Percentiles rank a stretch among this genome's conserved stretches.
These are phyloP conservation scores for Coryphaenoides rupestris DNA, from an alignment of 2,113 vertebrate genomes.

Conservation along the genomic window DNA sequence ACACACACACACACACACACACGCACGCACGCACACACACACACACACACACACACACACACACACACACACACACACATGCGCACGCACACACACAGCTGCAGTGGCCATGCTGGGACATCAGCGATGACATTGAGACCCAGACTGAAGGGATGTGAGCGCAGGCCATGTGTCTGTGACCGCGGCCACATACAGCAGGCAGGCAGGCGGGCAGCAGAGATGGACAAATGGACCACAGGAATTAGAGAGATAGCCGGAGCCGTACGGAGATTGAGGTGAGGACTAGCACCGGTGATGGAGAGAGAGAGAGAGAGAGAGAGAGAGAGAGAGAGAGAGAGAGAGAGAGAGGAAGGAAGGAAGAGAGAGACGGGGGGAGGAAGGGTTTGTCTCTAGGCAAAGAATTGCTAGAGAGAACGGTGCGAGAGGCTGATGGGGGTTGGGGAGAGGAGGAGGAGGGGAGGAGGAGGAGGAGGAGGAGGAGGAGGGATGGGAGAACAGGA, in stretches of 20 bases:
- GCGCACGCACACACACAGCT: constrained; percentile 24
- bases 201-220: no score
- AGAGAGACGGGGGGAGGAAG: constrained; percentile 6
- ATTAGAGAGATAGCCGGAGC: constrained; percentile 31
- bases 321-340: constrained; percentile 10
- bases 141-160: constrained; percentile 46
- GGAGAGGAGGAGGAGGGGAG: constrained; percentile 13
- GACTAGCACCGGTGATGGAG: constrained; percentile 36
- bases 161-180: constrained; percentile 31
- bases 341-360: constrained; percentile 6
- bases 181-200: constrained; percentile 37
- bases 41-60: constrained; percentile 14
- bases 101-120: constrained; percentile 59
- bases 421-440: not conserved
- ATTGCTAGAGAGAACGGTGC: constrained; percentile 28
- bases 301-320: constrained; percentile 19
- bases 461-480: constrained; percentile 3
- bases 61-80: constrained; percentile 20
- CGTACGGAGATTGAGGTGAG: constrained; percentile 45
- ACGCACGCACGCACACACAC: constrained; percentile 36
- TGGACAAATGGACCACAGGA: constrained; percentile 26
- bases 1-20: constrained; percentile 21
- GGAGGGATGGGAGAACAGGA: constrained; percentile 1
- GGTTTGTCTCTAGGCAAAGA: constrained; percentile 58
- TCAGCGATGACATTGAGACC: constrained; percentile 61